Evolutionary conservation across 1,140 invertebrate species (phyloP), one percentile per base, ranked within the genome.

Genomic region (Spodoptera frugiperda): DNA sequence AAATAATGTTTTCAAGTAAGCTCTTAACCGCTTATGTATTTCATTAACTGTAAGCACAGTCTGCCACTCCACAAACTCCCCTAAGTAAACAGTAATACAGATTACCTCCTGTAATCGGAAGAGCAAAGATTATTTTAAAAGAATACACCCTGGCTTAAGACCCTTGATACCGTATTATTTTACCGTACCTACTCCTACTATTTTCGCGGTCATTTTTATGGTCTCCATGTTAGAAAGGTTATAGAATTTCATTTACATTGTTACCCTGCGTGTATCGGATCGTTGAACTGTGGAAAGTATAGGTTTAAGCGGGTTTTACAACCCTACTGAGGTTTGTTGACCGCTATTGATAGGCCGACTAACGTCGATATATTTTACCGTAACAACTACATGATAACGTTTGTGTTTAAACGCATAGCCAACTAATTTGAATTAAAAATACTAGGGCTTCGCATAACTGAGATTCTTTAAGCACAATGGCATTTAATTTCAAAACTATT

Each of bases 201-300:
- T 70, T 70, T 71, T 71, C 53, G 53, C 53, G 30, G 68, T 55
- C 25, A 73, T 59, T 73, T 59, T 61, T 61, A 61, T 61, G 54
- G 71, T 49, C 46, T 59, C 71, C 12, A 67, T 49, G 63, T 6
- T 19, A 44, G n/a, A 59, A 61, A 70, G 44, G 54, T 73, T 73
- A 73, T 59, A 73, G 71, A 73, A 61, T 73, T 73, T 61, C 54
- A 49, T 59, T 61, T 61, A 73, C 71, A 73, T 53, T 63, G 59
- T 75, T 61, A 39, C 46, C 57, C 49, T 75, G 72, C 72, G 72
- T 75, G 72, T 70, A 65, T 75, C 57, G 48, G 72, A 51, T 65
- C 72, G 59, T 75, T 75, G 72, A 75, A 59, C 71, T 46, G 55
- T 39, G 25, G 48, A 71, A 73, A 59, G 71, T 59, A 61, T 73